Evolutionary conservation across 2,888 invertebrate genomes (phyloP), one percentile per base, ranked within the genome.

Genomic region (Cantharis flavilabris): DNA sequence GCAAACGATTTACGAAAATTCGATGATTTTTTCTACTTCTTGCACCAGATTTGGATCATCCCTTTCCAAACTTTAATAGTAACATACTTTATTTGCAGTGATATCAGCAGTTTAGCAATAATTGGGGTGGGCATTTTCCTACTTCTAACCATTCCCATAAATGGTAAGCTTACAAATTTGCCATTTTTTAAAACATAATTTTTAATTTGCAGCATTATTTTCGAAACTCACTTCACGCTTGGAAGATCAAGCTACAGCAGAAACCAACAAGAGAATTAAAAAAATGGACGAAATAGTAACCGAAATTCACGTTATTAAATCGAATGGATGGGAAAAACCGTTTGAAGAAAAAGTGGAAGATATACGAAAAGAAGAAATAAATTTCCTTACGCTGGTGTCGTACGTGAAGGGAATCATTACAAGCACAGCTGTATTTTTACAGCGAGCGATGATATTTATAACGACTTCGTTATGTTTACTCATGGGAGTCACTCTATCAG

Each of bases 1-100:
- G 95, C 96, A 0, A 96, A 96, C 84, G 97, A 97, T 85, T 95
- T 96, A 2, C 93, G 92, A 82, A 91, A 95, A 78, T 95, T 96
- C 86, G 96, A 96, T 85, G 87, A 92, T 86, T 91, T 93, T 16
- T 90, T 93, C 20, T 82, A 93, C 62, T 92, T 92, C 83, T 87
- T 95, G 13, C 94, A 96, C 87, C 95, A 93, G 84, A 84, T 96
- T 62, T 95, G 96, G 95, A 92, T 96, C 73, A 93, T 94, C 88
- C 96, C 96, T 0, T 89, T 95, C 14, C 93, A 95, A 84, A 91
- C 93, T 3, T 88, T 91, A 0, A 90, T 94, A 16, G 90, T 92
- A 11, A 88, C 91, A 0, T 90, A 88, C 74, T 89, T 94, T 73
- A 88, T 92, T 18, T 93, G 91, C 90, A 83, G 83, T 16, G 88